These are phyloP conservation scores for Ptychadena robeensis DNA, from an alignment of 2,797 vertebrate species.

Conservation along the genomic window DNA sequence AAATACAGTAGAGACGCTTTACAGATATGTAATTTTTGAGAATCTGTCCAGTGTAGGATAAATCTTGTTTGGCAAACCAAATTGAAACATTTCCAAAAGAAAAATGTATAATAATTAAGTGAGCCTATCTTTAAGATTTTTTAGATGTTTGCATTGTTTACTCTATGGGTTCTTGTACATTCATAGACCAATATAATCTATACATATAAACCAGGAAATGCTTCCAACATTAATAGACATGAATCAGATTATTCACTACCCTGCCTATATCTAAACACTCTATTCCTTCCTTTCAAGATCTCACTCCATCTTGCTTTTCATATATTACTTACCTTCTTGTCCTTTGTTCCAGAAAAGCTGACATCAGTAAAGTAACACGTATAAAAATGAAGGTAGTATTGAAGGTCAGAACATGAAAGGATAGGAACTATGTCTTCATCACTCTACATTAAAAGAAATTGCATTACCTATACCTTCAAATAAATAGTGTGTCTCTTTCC, in stretches of 20 bases:
- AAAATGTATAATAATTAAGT: too few relatives aligned
- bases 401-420: conserved; percentile 41
- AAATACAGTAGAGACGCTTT: too few relatives aligned
- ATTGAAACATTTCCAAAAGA: too few relatives aligned
- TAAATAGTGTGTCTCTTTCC: conserved; percentile 51
- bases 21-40: too few relatives aligned
- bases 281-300: neutral
- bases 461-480: conserved; percentile 32
- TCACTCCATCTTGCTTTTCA: neutral
- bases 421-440: conserved; percentile 45
- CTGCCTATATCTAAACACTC: neutral
- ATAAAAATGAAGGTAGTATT: conserved; percentile 5
- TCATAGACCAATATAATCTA: too few relatives aligned
- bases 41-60: too few relatives aligned
- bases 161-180: too few relatives aligned
- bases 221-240: neutral
- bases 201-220: neutral
- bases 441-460: conserved; percentile 36
- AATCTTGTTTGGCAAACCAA: too few relatives aligned
- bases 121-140: too few relatives aligned
- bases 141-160: too few relatives aligned
- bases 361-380: conserved; percentile 5
- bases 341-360: neutral
- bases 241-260: neutral
- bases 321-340: neutral